Evolutionary conservation across 2,113 vertebrate species (phyloP).

Genomic region (Melanocharis versteri): DNA sequence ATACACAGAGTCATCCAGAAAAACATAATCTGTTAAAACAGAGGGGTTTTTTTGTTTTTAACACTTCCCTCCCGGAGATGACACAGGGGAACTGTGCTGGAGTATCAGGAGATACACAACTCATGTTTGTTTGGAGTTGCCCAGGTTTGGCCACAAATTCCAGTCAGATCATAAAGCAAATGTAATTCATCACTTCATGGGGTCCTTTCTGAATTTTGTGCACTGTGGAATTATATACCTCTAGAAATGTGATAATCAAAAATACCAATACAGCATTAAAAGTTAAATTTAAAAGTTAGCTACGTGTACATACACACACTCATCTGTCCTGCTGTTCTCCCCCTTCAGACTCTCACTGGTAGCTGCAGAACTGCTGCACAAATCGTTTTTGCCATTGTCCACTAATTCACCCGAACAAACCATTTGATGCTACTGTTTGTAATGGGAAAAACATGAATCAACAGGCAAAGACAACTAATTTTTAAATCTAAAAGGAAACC

Average conservation of each 20-base stretch:
- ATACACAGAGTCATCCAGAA: background rate
- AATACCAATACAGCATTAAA: background rate
- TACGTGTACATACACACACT: background rate
- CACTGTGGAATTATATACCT: background rate
- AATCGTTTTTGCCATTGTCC: background rate
- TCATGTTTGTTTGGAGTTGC: background rate
- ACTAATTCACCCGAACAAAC: conserved; percentile 7
- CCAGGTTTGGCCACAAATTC: background rate
- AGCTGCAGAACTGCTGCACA: background rate
- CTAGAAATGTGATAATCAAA: background rate
- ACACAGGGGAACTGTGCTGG: too few species aligned
- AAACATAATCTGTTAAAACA: background rate
- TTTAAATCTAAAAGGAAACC: conserved; percentile 56
- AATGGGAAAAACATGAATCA: conserved; percentile 54
- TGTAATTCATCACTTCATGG: background rate
- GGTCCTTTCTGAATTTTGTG: background rate
- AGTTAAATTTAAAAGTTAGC: background rate
- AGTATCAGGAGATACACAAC: background rate
- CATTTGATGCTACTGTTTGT: conserved; percentile 9
- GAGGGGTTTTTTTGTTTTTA: background rate
- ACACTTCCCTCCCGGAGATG: background rate
- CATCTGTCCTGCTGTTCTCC: background rate
- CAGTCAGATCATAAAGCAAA: background rate
- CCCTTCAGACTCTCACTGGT: background rate
- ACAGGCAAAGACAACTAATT: background rate